Evolutionary conservation across 2,888 invertebrate species (phyloP).

Genomic region (Listrodromus nycthemerus): DNA sequence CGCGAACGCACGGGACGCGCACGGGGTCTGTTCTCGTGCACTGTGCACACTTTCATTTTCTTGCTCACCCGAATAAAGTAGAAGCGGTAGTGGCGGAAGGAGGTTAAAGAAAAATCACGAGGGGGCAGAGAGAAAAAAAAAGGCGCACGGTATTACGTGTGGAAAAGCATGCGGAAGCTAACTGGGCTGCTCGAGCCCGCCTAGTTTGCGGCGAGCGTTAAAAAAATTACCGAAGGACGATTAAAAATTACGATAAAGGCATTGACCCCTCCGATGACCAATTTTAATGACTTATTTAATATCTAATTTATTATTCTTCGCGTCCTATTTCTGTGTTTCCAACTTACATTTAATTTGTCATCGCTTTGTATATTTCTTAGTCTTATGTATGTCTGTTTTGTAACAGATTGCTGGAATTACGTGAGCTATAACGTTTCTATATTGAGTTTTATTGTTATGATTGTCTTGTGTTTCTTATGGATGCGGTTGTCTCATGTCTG

Average conservation of each 20-base stretch:
- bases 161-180: constrained; percentile 15
- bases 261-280: constrained; percentile 7
- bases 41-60: constrained; percentile 23
- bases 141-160: not conserved
- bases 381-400: too few species aligned
- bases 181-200: constrained; percentile 6
- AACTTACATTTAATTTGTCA: too few species aligned
- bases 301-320: too few species aligned
- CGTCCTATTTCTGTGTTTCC: too few species aligned
- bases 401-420: too few species aligned
- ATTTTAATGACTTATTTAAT: constrained; percentile 5
- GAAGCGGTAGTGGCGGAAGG: not conserved
- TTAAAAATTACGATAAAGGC: constrained; percentile 19
- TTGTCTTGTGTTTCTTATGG: too few species aligned
- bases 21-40: constrained; percentile 7
- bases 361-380: too few species aligned
- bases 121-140: not conserved
- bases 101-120: constrained; percentile 7
- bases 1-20: not conserved
- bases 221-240: constrained; percentile 2
- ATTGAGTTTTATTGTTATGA: too few species aligned
- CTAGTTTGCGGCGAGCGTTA: constrained; percentile 29
- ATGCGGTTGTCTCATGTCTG: too few species aligned
- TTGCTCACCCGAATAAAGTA: constrained; percentile 14
- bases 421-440: too few species aligned